phyloP scores from a whole-genome alignment of 2,113 vertebrate species.

The Elaphurus davidianus region DNA sequence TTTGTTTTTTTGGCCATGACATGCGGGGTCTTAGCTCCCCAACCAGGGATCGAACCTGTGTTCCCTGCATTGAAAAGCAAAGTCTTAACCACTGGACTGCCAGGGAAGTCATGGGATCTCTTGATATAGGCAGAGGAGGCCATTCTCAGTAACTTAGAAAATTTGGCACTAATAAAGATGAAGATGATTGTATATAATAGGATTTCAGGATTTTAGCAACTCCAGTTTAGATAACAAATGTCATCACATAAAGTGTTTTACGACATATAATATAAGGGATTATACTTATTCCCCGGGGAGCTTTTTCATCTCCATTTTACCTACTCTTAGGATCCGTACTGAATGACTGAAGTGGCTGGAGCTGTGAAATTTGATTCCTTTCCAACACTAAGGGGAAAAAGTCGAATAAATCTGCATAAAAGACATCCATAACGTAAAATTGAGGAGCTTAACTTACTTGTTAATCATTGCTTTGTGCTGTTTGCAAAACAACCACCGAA shows the following conservation, averaged over 20 bases:
- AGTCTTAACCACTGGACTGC: neutral
- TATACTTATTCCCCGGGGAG: neutral
- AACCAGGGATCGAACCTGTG: neutral
- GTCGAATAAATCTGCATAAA: slow-evolving; percentile 65
- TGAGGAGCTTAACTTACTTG: slow-evolving; percentile 68
- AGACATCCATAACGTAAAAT: slow-evolving; percentile 39
- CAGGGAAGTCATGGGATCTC: neutral
- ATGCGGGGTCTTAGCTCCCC: neutral
- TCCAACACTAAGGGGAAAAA: neutral
- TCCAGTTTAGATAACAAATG: slow-evolving; percentile 21
- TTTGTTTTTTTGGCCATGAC: neutral
- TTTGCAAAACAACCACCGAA: slow-evolving; percentile 72
- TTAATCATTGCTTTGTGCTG: slow-evolving; percentile 75
- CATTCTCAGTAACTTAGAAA: neutral
- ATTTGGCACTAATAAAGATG: neutral
- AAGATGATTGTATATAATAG: neutral
- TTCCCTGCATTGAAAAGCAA: neutral
- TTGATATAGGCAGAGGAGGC: neutral
- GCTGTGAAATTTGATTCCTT: slow-evolving; percentile 51
- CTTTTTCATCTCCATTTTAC: slow-evolving; percentile 19
- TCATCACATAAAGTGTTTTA: neutral
- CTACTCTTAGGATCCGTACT: neutral
- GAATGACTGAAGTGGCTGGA: neutral
- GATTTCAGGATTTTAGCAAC: slow-evolving; percentile 38
- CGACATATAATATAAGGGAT: neutral